Base-by-base conservation (phyloP, 2,113 vertebrate genomes). In the Anarhynchus alexandrinus region DNA sequence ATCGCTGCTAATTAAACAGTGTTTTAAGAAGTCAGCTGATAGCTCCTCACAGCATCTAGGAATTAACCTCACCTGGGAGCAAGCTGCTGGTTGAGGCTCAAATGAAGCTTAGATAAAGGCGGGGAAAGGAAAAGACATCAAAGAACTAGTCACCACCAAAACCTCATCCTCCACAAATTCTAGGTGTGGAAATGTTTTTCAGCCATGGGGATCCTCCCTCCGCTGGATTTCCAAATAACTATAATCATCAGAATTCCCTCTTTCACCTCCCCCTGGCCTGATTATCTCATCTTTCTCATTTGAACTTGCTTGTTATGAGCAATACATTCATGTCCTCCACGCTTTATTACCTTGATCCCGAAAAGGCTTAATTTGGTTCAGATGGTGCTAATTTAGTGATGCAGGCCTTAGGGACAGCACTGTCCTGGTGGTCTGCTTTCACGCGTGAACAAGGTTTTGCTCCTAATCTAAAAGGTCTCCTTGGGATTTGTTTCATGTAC, bases 121-220 rank as follows among this genome's bases (percentile, higher is more conserved):
- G 9, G 94, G 76, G 88, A 61, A 86, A 93, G 76, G 79, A 86
- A 88, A 94, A 94, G 79, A 96, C 95, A 94, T 97, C 96, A 96
- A 95, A 96, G 96, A 65, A 55, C 79, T 23, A 95, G 79, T 96
- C 94, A 88, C 64, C 92, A 93, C 79, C 90, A 96, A 94, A 95
- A 86, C 88, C 71, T 96, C 96, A 93, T 96, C 96, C 96, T 94
- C 86, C 96, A 88, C 95, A 93, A 93, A 96, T 95, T 96, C 92
- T 94, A 96, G 96, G 96, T 94, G 96, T 97, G 96, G 96, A 96
- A 91, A 86, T 54, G 66, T 91, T 97, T 96, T 90, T 88, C 92
- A 94, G 74, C 54, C 82, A 81, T 34, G 59, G 76, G 96, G 92
- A 95, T 95, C 93, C 96, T 97, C 95, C 96, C 96, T 95, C 64